Percentiles rank a stretch among this genome's conserved stretches.
Evolutionary conservation across 2,888 invertebrate species (phyloP).

Genomic region (Exephanes ischioxanthus): DNA sequence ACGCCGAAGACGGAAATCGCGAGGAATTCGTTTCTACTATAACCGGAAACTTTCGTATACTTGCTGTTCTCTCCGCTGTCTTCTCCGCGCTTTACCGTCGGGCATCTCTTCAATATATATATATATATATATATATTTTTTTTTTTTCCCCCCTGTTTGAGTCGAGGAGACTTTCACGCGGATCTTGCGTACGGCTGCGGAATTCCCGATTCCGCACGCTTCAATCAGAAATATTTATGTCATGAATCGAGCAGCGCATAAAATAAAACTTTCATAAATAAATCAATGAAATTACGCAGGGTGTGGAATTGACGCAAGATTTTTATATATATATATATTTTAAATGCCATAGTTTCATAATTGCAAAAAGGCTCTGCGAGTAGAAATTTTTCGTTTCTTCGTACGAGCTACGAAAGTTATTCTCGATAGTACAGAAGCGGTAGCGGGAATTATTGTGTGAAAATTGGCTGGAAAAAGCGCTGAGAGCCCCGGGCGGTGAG

Average conservation of each 20-base stretch:
- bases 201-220: background rate
- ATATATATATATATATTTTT: too few species aligned
- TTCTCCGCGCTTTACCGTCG: background rate
- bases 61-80: background rate
- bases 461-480: slow-evolving; percentile 65
- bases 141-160: too few species aligned
- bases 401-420: background rate
- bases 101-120: too few species aligned
- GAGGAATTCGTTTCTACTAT: slow-evolving; percentile 48
- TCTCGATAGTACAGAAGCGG: slow-evolving; percentile 29
- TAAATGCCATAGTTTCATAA: too few species aligned
- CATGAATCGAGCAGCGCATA: background rate
- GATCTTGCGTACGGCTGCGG: background rate
- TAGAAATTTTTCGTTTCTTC: background rate
- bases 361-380: too few species aligned
- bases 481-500: slow-evolving; percentile 43
- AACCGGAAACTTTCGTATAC: slow-evolving; percentile 47
- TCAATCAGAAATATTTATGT: background rate
- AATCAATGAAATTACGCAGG: background rate
- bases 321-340: too few species aligned
- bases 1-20: slow-evolving; percentile 52
- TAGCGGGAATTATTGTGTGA: slow-evolving; percentile 56
- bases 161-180: background rate
- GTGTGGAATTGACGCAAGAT: too few species aligned
- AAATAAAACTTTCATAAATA: background rate